Percentiles rank a stretch among this genome's conserved stretches.
Evolutionary conservation across 2,888 invertebrate species (phyloP).

Genomic region (Orchesella flavescens): DNA sequence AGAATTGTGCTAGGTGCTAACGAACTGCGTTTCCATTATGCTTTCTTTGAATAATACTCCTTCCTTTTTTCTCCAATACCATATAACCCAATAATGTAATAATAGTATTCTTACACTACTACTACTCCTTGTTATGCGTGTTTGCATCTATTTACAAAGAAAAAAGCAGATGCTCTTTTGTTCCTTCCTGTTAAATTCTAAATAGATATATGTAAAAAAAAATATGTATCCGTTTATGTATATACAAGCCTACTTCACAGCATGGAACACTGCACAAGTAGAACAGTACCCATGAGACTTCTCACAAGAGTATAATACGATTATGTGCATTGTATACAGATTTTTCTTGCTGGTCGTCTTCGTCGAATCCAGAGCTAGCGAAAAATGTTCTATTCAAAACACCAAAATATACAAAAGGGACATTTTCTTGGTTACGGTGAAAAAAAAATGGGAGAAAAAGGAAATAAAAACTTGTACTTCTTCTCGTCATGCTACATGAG

Average conservation of each 20-base stretch:
- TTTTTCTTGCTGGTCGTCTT: slow-evolving; percentile 23
- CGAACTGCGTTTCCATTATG: background rate
- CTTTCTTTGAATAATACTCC: background rate
- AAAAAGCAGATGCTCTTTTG: slow-evolving; percentile 21
- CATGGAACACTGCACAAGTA: slow-evolving; percentile 63
- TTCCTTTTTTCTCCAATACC: background rate
- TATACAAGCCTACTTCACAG: slow-evolving; percentile 7
- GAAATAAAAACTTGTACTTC: slow-evolving; percentile 55
- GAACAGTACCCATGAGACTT: slow-evolving; percentile 60
- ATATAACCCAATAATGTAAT: background rate
- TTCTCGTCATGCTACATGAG: slow-evolving; percentile 55
- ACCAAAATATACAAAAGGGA: slow-evolving; percentile 43
- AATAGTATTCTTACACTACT: background rate
- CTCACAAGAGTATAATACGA: slow-evolving; percentile 59
- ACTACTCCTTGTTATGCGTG: background rate
- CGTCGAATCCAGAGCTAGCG: slow-evolving; percentile 33
- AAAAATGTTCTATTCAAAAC: slow-evolving; percentile 48
- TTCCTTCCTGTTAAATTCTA: slow-evolving; percentile 6
- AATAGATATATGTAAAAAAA: too few species aligned
- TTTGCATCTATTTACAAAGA: background rate
- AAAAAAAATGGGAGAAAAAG: slow-evolving; percentile 29
- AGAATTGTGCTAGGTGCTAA: background rate
- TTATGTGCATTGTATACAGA: slow-evolving; percentile 61
- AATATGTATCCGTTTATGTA: slow-evolving; percentile 6
- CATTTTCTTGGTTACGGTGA: slow-evolving; percentile 32